Base-by-base conservation (phyloP, 2,797 vertebrate genomes). In the Neoniphon sammara region DNA sequence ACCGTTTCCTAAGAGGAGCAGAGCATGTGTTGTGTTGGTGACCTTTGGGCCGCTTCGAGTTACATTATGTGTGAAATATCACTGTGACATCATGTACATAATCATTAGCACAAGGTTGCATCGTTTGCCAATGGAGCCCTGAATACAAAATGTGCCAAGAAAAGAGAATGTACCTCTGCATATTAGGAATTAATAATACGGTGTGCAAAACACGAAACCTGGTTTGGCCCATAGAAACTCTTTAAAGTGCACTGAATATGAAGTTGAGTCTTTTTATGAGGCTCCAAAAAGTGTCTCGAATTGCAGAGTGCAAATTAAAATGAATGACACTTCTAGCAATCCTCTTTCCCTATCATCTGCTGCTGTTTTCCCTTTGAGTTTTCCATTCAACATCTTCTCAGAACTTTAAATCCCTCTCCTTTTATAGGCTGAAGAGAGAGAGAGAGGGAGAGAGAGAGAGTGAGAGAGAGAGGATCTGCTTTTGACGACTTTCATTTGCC, bases 41-140 rank as follows among this genome's bases (percentile, higher is more conserved):
- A 91, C 86, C 83, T 90, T 91, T 80, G 82, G 75, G 64, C 44
- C 69, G 3, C n/a, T 70, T 87, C 23, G 0, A 50, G 49, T 90
- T 89, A 77, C 75, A 72, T 67, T 55, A 85, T 50, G 78, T 87
- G 86, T 83, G 81, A 81, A 68, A 82, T 90, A 57, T 75, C 42
- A 56, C 56, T 25, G 76, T 88, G 85, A 85, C 82, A 81, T 85
- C 77, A 87, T 79, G 70, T 59, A 69, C 77, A 84, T 82, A 80
- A 84, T 85, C 82, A 84, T 90, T 89, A 85, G 75, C 71, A 82
- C 72, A 66, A 73, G 78, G 82, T 57, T 71, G 74, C 42, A 67
- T 27, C 50, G 27, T 60, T 59, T 50, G 55, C n/a, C 11, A 25
- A 42, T 55, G 25, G 54, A 54, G 34, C 23, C 31, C n/a, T 20